Base-by-base conservation (phyloP, 2,113 vertebrate species). In the Gobius niger region DNA sequence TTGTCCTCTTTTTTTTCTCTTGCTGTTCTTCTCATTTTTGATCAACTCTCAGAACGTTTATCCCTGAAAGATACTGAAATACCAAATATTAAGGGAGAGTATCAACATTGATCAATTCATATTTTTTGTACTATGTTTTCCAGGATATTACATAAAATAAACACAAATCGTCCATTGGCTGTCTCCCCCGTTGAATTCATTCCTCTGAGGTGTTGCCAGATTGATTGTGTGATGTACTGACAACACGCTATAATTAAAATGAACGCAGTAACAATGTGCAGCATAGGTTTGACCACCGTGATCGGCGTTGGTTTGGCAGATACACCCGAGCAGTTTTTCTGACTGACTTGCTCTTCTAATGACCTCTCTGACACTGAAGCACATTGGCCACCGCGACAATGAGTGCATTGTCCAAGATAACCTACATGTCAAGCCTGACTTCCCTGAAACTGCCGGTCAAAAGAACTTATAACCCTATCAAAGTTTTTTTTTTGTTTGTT, bases 381-480 rank as follows among this genome's bases (percentile, higher is more conserved):
- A 73, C 76, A 72, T 63, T 66, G 72, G 59, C 77, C 40, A 63
- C 5, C 19, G 65, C 78, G 70, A 89, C 87, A 89, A 87, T 83
- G 84, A 87, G 62, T 34, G 63, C 73, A 84, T 88, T 89, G 86
- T 87, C 78, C 82, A 84, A 71, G 67, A 82, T 88, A 85, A 85
- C 74, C 83, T 80, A 81, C 82, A 84, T 84, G 87, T 85, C 86
- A 86, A 84, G 83, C 82, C 78, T 87, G 71, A 86, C 78, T 79
- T 82, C 24, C 75, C 80, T 76, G 57, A 80, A 77, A 80, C 68
- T 11, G 75, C 57, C 83, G 67, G 68, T 75, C 81, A 47, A 61
- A 61, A 34, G 50, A 47, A 67, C 49, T 77, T 68, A 13, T 68
- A 80, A 70, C 63, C 60, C 52, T 50, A 59, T 68, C 57, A 46